Evolutionary conservation across 2,888 invertebrate genomes (phyloP).

Genomic region (Polyploca ridens): DNA sequence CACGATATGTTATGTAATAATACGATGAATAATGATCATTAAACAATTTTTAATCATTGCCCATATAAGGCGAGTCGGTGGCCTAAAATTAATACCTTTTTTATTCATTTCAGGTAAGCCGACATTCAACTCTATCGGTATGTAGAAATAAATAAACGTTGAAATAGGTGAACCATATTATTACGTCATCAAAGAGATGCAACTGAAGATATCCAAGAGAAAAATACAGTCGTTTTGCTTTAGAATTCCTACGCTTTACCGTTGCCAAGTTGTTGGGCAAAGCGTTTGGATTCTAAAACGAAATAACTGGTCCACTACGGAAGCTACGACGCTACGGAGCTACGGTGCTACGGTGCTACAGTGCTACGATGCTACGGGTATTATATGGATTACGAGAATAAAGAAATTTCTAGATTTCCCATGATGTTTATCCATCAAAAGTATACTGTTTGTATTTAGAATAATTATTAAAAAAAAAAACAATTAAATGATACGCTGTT

Average conservation of each 20-base stretch:
- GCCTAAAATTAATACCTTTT: background rate
- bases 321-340: constrained; percentile 12
- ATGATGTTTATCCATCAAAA: too few relatives aligned
- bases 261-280: constrained; percentile 90
- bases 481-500: too few relatives aligned
- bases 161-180: background rate
- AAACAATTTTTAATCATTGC: too few relatives aligned
- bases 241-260: constrained; percentile 99
- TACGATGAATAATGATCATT: too few relatives aligned
- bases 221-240: constrained; percentile 85
- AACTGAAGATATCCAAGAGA: constrained; percentile 39
- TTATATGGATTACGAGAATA: constrained; percentile 9
- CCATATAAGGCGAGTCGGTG: too few relatives aligned
- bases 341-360: constrained; percentile 35
- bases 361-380: constrained; percentile 31
- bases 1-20: too few relatives aligned
- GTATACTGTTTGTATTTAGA: too few relatives aligned
- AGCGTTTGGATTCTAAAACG: constrained; percentile 98
- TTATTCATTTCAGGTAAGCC: background rate
- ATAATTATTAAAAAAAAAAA: too few relatives aligned
- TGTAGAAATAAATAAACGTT: background rate
- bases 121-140: background rate
- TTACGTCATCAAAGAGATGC: constrained; percentile 23
- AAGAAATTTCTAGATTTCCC: too few relatives aligned
- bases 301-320: constrained; percentile 71